These are phyloP conservation scores for Pachypanchax playfairii DNA, from an alignment of 2,113 vertebrate species.

Conservation along the genomic window DNA sequence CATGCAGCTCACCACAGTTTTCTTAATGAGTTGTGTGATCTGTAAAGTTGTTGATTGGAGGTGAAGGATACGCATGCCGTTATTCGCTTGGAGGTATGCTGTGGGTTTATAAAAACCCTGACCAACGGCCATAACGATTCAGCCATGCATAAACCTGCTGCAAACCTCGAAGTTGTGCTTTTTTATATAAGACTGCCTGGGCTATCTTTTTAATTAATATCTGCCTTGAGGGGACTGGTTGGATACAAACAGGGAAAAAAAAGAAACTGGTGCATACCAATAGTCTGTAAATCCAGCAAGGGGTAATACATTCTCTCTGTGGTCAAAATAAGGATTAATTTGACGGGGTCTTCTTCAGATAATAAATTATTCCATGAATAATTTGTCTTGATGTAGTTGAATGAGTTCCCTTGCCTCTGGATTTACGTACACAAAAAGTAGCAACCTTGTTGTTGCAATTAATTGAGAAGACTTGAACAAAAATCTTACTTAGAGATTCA, in stretches of 20 bases:
- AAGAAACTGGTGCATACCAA: slow-evolving; percentile 57
- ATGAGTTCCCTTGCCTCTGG: slow-evolving; percentile 12
- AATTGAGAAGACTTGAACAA: neutral
- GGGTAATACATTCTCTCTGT: slow-evolving; percentile 44
- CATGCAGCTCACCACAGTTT: neutral
- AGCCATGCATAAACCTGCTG: slow-evolving; percentile 4
- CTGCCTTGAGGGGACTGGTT: slow-evolving; percentile 58
- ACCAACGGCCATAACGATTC: slow-evolving; percentile 33
- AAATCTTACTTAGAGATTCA: neutral
- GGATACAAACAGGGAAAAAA: slow-evolving; percentile 55
- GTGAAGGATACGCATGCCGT: neutral
- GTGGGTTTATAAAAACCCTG: slow-evolving; percentile 22
- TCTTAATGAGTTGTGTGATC: slow-evolving; percentile 13
- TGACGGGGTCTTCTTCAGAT: slow-evolving; percentile 44
- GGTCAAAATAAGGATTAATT: slow-evolving; percentile 57
- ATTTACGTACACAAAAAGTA: slow-evolving; percentile 9
- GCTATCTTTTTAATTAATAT: slow-evolving; percentile 72
- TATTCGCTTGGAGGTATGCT: slow-evolving; percentile 29
- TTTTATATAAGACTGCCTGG: slow-evolving; percentile 35
- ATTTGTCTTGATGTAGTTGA: slow-evolving; percentile 35
- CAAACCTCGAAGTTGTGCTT: slow-evolving; percentile 23
- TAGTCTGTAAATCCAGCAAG: slow-evolving; percentile 36
- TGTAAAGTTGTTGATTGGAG: slow-evolving; percentile 6
- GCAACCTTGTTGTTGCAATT: slow-evolving; percentile 3
- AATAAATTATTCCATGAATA: slow-evolving; percentile 49